phyloP scores from a whole-genome alignment of 1,140 invertebrate species.

The Drosophila setifemur region DNA sequence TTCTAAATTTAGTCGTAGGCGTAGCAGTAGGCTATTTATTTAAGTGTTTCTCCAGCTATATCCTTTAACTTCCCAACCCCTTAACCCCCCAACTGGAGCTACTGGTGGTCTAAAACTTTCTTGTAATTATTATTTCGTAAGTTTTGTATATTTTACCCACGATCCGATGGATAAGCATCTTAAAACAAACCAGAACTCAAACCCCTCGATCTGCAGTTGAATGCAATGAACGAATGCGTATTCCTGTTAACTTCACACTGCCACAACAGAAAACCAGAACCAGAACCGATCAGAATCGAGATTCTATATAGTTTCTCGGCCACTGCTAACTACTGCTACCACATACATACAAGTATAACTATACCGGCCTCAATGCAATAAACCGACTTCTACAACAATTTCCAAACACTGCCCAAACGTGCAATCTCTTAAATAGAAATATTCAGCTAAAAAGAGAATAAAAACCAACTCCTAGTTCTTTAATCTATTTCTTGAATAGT shows the following conservation, averaged over 20 bases:
- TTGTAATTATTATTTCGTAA: constrained; percentile 75
- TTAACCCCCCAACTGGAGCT: constrained; percentile 48
- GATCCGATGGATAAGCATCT: constrained; percentile 21
- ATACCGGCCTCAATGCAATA: constrained; percentile 64
- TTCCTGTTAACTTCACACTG: constrained; percentile 60
- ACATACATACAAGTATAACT: too few species aligned
- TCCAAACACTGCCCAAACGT: constrained; percentile 78
- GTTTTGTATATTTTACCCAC: constrained; percentile 56
- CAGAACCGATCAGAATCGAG: constrained; percentile 16
- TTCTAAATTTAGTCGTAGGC: constrained; percentile 52
- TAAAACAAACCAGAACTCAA: constrained; percentile 20
- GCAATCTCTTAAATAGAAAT: constrained; percentile 67
- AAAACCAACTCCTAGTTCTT: constrained; percentile 73
- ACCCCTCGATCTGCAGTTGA: constrained; percentile 29
- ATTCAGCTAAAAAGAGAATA: constrained; percentile 21
- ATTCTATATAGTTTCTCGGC: constrained; percentile 14
- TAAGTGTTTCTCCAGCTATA: constrained; percentile 61
- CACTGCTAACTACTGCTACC: constrained; percentile 20
- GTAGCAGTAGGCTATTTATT: constrained; percentile 69
- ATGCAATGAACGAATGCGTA: too few species aligned
- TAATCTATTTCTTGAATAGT: constrained; percentile 67
- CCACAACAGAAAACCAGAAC: constrained; percentile 42
- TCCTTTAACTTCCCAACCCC: constrained; percentile 14
- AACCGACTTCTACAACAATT: constrained; percentile 50
- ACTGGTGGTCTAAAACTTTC: constrained; percentile 54